phyloP scores from a whole-genome alignment of 2,113 vertebrate species.

The Helogale parvula region DNA sequence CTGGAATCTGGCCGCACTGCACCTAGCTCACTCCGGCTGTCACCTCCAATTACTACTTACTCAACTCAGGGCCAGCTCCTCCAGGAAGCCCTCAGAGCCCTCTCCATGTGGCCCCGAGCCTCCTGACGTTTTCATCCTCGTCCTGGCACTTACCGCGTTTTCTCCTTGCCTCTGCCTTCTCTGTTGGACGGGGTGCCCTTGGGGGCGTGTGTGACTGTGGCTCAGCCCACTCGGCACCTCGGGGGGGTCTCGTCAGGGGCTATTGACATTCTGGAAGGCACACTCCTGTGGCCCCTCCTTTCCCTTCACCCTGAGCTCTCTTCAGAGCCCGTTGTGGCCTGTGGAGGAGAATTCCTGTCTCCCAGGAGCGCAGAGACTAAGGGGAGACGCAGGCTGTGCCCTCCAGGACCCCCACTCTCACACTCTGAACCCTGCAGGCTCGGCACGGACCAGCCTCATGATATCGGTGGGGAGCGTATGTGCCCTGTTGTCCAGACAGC shows the following conservation, averaged over 20 bases:
- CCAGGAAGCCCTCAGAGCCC: background rate
- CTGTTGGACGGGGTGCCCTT: too few species aligned
- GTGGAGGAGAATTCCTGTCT: background rate
- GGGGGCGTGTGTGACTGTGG: background rate
- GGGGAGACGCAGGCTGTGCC: background rate
- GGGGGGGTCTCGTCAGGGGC: background rate
- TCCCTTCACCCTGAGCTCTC: background rate
- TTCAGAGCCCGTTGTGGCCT: background rate
- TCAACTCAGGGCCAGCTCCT: background rate
- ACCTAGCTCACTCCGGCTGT: background rate
- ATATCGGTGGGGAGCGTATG: background rate
- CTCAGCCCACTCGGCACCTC: background rate
- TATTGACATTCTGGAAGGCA: background rate
- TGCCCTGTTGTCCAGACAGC: accelerated
- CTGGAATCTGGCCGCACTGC: background rate
- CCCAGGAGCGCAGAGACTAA: background rate
- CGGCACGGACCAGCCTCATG: too few species aligned
- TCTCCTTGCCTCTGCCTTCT: background rate
- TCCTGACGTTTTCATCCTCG: background rate
- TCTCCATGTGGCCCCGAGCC: background rate
- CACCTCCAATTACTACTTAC: background rate
- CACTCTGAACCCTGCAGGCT: background rate
- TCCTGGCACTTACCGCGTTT: background rate
- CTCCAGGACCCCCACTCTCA: background rate
- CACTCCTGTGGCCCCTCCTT: accelerated